Conservation (phyloP, 2,888 invertebrate species). For the Spatulosminthurus flaviceps region DNA sequence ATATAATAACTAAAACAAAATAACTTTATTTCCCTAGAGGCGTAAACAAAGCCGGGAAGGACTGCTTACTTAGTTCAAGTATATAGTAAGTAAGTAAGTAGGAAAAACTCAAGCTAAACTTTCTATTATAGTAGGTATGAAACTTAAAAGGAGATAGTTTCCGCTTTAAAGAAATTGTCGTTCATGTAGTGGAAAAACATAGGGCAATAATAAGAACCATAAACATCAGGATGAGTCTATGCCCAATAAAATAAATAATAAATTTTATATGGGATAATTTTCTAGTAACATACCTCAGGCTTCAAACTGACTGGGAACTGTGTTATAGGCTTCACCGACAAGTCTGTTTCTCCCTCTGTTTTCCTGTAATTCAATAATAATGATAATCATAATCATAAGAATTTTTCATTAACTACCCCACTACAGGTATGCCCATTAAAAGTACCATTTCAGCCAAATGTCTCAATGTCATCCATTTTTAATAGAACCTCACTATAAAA, state of each 20-base stretch:
- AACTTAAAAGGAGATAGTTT: background rate
- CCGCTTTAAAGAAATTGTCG: background rate
- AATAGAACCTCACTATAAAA: background rate
- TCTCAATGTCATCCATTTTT: background rate
- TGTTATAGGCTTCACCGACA: slow-evolving; percentile 88
- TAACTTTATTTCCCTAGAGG: too few species aligned
- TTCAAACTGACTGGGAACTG: slow-evolving; percentile 86
- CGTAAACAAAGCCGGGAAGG: too few species aligned
- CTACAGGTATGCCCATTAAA: background rate
- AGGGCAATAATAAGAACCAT: background rate
- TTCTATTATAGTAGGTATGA: background rate
- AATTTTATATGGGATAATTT: background rate
- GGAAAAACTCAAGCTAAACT: background rate
- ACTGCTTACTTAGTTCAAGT: too few species aligned
- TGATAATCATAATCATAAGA: background rate
- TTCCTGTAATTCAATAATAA: slow-evolving; percentile 70
- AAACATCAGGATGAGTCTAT: background rate
- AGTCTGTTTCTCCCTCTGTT: slow-evolving; percentile 77
- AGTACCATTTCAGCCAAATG: background rate
- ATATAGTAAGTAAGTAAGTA: too few species aligned
- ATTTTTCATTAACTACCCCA: background rate
- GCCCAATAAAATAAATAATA: background rate
- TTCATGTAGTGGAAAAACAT: too few species aligned
- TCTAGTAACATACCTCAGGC: slow-evolving; percentile 74
- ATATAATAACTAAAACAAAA: too few species aligned